Evolutionary conservation across 2,888 invertebrate genomes (phyloP), one percentile per base, ranked within the genome.

Genomic region (Synergus laeviventris): DNA sequence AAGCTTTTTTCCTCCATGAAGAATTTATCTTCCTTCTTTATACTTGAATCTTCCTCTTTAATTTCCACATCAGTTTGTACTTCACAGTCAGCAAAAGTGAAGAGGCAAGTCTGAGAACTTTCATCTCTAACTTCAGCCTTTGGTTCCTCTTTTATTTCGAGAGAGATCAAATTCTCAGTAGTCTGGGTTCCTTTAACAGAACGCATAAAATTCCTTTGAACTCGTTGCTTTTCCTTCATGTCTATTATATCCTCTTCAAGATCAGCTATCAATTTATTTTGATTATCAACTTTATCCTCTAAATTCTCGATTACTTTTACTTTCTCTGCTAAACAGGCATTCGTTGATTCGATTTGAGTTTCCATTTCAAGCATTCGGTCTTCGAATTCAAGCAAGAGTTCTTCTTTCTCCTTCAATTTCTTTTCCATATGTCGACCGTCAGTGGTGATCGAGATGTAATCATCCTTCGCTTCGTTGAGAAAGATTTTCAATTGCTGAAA

Each of bases 381-480:
- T 1, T 76, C 76, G 42, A 83, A 82, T 61, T 86, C 86, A 7
- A 84, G 66, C 16, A 88, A 45, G 3, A 79, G 18, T 75, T 85
- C 81, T 21, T 87, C 83, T 74, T 86, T 83, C 1, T 84, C 79
- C 49, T 86, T 85, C 24, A 89, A 45, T 18, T 80, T 76, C 56
- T 80, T 76, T 39, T 87, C 82, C 74, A 86, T 82, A 31, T 84
- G 76, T 24, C 76, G 75, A 31, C 84, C 82, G 42, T 87, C 82
- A 14, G 82, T 76, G 0, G 84, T 86, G 31, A 88, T 85, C 0
- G 74, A 64, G 45, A 90, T 86, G 38, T 87, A 90, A n/a, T 91
- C 91, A 38, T 87, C 83, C 76, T 90, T 89, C 0, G 91, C 91
- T 76, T 90, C 89, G 64, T 90, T 87, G 7, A 91, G 81, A 54